phyloP scores from a whole-genome alignment of 2,888 invertebrate genomes.

The Euplexia lucipara region DNA sequence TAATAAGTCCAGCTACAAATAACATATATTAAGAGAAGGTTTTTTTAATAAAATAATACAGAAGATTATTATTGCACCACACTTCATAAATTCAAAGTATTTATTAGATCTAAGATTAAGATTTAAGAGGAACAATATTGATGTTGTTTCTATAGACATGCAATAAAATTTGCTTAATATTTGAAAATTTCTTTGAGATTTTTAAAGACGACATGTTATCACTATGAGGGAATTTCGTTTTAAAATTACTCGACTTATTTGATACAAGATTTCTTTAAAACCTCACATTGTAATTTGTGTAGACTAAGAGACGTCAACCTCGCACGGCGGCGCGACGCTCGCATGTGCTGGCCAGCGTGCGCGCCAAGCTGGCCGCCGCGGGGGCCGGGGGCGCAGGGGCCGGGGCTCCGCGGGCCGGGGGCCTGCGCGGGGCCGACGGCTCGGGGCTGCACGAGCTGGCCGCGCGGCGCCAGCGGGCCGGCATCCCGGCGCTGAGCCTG shows the following conservation, averaged over 20 bases:
- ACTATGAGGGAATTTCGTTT: too few relatives aligned
- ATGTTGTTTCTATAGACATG: too few relatives aligned
- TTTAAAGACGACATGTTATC: too few relatives aligned
- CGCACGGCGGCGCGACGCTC: slow-evolving; percentile 85
- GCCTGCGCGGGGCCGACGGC: slow-evolving; percentile 19
- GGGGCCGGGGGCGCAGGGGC: slow-evolving; percentile 26
- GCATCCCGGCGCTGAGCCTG: slow-evolving; percentile 82
- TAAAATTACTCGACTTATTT: neutral
- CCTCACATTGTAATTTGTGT: slow-evolving; percentile 2
- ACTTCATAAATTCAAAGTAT: too few relatives aligned
- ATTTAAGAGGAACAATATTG: too few relatives aligned
- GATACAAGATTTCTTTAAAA: neutral
- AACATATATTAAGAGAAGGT: too few relatives aligned
- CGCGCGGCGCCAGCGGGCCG: slow-evolving; percentile 69
- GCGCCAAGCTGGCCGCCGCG: slow-evolving; percentile 70
- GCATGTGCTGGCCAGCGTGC: slow-evolving; percentile 83
- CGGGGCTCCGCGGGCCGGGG: neutral
- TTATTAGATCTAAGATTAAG: too few relatives aligned
- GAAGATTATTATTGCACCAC: too few relatives aligned
- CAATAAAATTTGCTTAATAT: too few relatives aligned
- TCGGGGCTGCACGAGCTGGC: slow-evolving; percentile 40
- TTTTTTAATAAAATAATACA: too few relatives aligned
- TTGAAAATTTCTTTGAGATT: too few relatives aligned
- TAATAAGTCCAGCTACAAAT: too few relatives aligned
- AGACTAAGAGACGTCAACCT: slow-evolving; percentile 76